Conservation (phyloP, 2,888 invertebrate species). For the Tenthredo distinguenda region DNA sequence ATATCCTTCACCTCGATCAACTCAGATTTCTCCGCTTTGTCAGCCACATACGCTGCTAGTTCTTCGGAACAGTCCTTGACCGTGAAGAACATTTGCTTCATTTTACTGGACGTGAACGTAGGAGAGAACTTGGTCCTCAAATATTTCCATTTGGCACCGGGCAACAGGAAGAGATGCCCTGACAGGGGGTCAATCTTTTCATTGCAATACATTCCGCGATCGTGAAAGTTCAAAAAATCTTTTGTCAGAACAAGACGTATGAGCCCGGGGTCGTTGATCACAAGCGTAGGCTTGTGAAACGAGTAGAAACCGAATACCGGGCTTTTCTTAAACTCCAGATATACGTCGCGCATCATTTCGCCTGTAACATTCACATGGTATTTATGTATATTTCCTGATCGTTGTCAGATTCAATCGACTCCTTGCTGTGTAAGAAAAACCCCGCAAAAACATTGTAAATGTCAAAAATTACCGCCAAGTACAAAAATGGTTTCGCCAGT, state of each 20-base stretch:
- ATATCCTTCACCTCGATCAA: constrained; percentile 1
- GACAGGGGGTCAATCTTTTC: constrained; percentile 83
- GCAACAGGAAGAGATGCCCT: constrained; percentile 81
- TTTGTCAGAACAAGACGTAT: constrained; percentile 78
- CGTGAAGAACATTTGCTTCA: constrained; percentile 84
- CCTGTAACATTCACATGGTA: constrained; percentile 59
- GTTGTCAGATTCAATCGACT: no score
- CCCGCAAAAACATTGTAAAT: neutral
- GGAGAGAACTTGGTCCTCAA: constrained; percentile 84
- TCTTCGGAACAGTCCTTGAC: constrained; percentile 81
- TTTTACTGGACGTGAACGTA: constrained; percentile 84
- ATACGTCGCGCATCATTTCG: constrained; percentile 61
- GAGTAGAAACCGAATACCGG: constrained; percentile 56
- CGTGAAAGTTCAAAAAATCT: constrained; percentile 84
- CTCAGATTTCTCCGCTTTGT: constrained; percentile 60
- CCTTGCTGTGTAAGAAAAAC: no score
- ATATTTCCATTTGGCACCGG: constrained; percentile 83
- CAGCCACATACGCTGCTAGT: constrained; percentile 78
- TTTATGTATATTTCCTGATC: neutral
- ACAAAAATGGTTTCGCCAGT: no score
- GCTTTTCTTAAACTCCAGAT: constrained; percentile 53
- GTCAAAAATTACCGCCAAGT: no score
- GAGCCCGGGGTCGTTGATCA: constrained; percentile 19
- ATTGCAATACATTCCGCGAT: constrained; percentile 83
- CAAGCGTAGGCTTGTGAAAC: constrained; percentile 1